Conservation (phyloP, 2,113 vertebrate genomes). For the Condylura cristata region DNA sequence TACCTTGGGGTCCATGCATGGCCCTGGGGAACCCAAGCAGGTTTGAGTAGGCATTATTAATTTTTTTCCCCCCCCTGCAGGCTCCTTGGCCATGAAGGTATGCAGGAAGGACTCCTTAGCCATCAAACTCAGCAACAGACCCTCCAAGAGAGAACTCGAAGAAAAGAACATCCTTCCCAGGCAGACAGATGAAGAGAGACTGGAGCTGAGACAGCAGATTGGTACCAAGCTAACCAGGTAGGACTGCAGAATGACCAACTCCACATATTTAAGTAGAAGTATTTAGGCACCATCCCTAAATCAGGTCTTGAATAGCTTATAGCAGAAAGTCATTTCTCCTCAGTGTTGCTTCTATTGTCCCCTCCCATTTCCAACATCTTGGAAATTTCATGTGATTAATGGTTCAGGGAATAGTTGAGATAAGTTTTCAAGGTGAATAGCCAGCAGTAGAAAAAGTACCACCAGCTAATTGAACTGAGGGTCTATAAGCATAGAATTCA, state of each 20-base stretch:
- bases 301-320: neutral
- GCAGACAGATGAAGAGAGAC: slow-evolving; percentile 96
- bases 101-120: slow-evolving; percentile 98
- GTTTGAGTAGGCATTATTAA: neutral
- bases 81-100: slow-evolving; percentile 95
- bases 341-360: neutral
- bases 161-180: slow-evolving; percentile 99
- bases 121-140: slow-evolving; percentile 98
- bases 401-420: neutral
- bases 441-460: neutral
- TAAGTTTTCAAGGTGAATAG: neutral
- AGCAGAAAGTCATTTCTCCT: neutral
- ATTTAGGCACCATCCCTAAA: accelerated
- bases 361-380: neutral
- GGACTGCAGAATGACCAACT: neutral
- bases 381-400: neutral
- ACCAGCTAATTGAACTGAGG: neutral
- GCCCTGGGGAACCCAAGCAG: neutral
- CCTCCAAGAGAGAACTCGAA: slow-evolving; percentile 96
- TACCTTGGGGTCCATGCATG: neutral
- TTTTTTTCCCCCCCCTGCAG: slow-evolving; percentile 79
- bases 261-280: accelerated
- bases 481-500: accelerated
- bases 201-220: slow-evolving; percentile 97
- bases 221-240: slow-evolving; percentile 98